These are phyloP conservation scores for Dynastes hyllus DNA, from an alignment of 2,888 invertebrate genomes.

Conservation along the genomic window DNA sequence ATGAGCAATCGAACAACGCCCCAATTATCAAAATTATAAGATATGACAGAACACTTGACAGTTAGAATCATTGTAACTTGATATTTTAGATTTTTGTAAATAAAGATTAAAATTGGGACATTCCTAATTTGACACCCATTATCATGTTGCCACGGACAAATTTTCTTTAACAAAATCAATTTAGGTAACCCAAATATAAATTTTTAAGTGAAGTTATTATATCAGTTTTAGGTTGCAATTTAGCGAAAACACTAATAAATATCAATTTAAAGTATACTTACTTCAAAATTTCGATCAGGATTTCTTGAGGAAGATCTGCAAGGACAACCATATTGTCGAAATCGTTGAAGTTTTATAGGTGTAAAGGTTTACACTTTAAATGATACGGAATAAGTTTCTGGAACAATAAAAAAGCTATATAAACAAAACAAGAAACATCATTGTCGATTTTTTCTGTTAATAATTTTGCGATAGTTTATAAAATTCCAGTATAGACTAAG, in stretches of 20 bases:
- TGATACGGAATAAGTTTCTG: not conserved
- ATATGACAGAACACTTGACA: too few relatives aligned
- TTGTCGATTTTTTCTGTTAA: not conserved
- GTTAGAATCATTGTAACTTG: too few relatives aligned
- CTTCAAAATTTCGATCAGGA: constrained; percentile 28
- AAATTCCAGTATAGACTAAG: not conserved
- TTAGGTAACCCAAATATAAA: too few relatives aligned
- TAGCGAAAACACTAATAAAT: not conserved
- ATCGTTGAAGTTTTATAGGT: not conserved
- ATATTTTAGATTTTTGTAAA: too few relatives aligned
- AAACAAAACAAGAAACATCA: not conserved
- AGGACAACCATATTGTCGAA: constrained; percentile 2
- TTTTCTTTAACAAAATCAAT: too few relatives aligned
- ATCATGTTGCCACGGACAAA: too few relatives aligned
- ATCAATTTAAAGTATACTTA: not conserved
- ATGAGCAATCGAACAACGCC: too few relatives aligned
- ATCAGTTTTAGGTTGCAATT: too few relatives aligned
- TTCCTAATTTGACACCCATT: too few relatives aligned
- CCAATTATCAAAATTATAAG: too few relatives aligned
- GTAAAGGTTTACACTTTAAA: not conserved
- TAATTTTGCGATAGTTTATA: not conserved
- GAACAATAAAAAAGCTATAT: not conserved
- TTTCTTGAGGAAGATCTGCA: constrained; percentile 20
- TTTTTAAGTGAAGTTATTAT: too few relatives aligned
- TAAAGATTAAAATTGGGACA: too few relatives aligned